Evolutionary conservation across 2,797 vertebrate species (phyloP), one percentile per base, ranked within the genome.

Genomic region (Borostomias antarcticus): DNA sequence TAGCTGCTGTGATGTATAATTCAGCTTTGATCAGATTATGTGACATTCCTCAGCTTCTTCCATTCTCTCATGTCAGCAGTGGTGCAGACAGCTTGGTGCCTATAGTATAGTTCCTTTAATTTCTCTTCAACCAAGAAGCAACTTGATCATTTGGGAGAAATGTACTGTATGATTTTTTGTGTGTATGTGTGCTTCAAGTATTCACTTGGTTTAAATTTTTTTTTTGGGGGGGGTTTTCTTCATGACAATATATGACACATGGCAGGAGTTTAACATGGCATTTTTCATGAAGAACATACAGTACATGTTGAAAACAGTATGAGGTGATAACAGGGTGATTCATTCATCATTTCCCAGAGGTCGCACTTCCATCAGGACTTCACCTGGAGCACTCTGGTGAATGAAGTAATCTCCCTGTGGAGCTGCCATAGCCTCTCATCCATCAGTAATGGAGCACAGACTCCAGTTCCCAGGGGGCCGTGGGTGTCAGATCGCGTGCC

Each of bases 11-110:
- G 37, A 76, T 86, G 68, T 66, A 74, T 80, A 70, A 87, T 81
- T 85, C 67, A 69, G 40, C 8, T 76, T 79, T 82, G 79, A 83
- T 88, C 76, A 79, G 72, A 80, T 79, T 73, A 68, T 82, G 75
- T 78, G 79, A 84, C 79, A 84, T 63, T 76, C 82, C 56, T 29
- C 47, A 35, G 25, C 65, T 69, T 58, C 54, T 48, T 80, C 64
- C 32, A 3, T 56, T 62, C 51, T 25, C 69, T 72, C 62, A 25
- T 72, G 72, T 76, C 84, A 70, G 59, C 74, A 78, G 69, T 77
- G 78, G 76, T 73, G 13, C 4, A n/a, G 2, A 25, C 32, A n/a
- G n/a, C 32, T 86, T 72, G 85, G 58, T 86, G n/a, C n/a, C n/a
- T n/a, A 88, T 84, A 85, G 85, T 81, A 68, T 80, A 79, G 69